These are phyloP conservation scores for Dexiosoma caninum DNA, from an alignment of 2,888 invertebrate species.

Conservation along the genomic window DNA sequence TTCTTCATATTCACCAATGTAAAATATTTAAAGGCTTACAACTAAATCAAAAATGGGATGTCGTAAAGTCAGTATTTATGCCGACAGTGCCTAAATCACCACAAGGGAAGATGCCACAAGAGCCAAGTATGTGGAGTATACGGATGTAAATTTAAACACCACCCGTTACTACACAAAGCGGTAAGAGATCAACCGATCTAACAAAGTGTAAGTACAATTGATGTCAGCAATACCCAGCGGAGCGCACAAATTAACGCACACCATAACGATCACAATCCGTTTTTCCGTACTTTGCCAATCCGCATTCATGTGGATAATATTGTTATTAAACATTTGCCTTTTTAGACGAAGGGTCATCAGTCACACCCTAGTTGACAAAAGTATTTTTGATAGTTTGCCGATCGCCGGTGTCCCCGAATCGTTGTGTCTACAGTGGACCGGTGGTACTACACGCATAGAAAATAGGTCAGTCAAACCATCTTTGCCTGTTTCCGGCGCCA, in stretches of 20 bases:
- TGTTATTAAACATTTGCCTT: no score
- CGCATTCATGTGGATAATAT: background rate
- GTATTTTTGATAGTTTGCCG: background rate
- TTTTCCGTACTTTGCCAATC: background rate
- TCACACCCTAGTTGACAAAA: background rate
- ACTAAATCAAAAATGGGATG: no score
- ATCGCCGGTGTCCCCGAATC: background rate
- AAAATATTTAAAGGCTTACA: no score
- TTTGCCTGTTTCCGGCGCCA: background rate
- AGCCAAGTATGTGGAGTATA: background rate
- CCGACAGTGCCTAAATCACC: no score
- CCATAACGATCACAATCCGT: no score
- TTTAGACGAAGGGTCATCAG: background rate
- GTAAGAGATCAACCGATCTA: background rate
- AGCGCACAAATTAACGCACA: background rate
- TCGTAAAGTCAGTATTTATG: no score
- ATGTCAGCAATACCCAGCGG: background rate
- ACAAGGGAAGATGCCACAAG: background rate
- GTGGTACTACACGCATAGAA: slow-evolving; percentile 12
- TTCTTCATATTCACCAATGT: no score
- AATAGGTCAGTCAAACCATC: background rate
- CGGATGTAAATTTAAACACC: background rate
- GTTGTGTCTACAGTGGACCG: slow-evolving; percentile 22
- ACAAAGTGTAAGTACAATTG: background rate
- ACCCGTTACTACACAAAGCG: background rate